These are phyloP conservation scores for Drosophila fungiperda DNA, from an alignment of 2,888 invertebrate genomes.

Conservation along the genomic window DNA sequence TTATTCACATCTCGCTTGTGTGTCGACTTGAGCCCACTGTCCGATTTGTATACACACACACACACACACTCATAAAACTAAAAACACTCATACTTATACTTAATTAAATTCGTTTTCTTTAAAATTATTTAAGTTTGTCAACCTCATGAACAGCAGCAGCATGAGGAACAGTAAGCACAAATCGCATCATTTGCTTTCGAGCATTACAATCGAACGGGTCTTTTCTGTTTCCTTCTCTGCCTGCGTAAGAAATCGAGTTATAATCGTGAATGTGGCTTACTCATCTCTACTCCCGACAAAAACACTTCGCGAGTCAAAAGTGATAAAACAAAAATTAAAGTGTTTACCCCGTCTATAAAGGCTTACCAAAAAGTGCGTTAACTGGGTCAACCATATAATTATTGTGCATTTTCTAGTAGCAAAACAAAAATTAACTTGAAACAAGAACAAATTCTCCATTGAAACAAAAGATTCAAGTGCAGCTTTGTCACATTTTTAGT, in stretches of 20 bases:
- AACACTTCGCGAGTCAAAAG: constrained; percentile 22
- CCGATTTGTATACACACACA: constrained; percentile 32
- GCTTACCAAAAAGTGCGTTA: constrained; percentile 49
- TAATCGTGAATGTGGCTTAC: constrained; percentile 10
- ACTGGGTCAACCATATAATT: constrained; percentile 51
- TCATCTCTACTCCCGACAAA: neutral
- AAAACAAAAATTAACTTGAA: constrained; percentile 56
- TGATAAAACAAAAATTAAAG: constrained; percentile 52
- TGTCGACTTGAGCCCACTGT: constrained; percentile 38
- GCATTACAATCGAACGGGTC: constrained; percentile 66
- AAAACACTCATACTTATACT: constrained; percentile 48
- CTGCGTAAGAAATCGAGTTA: constrained; percentile 7
- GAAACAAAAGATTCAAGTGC: constrained; percentile 37
- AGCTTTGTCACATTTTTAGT: constrained; percentile 31
- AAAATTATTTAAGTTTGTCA: constrained; percentile 40
- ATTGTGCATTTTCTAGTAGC: constrained; percentile 18
- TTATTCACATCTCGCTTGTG: neutral
- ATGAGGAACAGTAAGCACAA: constrained; percentile 45
- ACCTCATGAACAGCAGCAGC: constrained; percentile 14
- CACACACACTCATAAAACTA: constrained; percentile 10
- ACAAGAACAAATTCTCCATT: constrained; percentile 40
- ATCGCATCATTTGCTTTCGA: constrained; percentile 70
- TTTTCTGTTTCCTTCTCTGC: constrained; percentile 1
- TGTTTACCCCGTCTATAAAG: constrained; percentile 34
- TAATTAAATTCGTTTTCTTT: constrained; percentile 70